Percentiles rank a stretch among this genome's conserved stretches.
Conservation (phyloP, 2,888 invertebrate genomes). For the Macrophya annulata region DNA sequence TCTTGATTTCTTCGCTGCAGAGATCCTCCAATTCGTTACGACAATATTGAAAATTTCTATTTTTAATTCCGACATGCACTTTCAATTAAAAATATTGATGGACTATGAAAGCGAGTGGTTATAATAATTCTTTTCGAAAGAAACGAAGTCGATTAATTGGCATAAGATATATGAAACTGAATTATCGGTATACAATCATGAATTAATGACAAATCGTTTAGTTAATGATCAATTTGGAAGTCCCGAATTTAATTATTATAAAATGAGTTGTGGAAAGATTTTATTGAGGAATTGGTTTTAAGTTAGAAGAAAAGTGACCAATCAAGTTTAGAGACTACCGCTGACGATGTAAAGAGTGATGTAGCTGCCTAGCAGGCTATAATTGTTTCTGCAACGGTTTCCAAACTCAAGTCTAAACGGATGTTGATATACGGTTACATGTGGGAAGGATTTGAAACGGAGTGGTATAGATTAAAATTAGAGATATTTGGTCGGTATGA, state of each 20-base stretch:
- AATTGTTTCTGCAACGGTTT: slow-evolving; percentile 6
- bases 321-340: neutral
- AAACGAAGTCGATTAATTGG: no score
- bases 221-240: no score
- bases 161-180: no score
- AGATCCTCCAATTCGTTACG: neutral
- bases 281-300: neutral
- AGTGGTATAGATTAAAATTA: neutral
- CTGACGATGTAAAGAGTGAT: neutral
- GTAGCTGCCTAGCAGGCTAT: neutral
- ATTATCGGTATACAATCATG: no score
- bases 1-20: neutral
- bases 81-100: neutral
- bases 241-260: neutral
- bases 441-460: neutral
- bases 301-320: neutral
- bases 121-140: no score
- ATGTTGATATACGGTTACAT: slow-evolving; percentile 28
- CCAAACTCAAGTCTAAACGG: neutral
- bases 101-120: neutral
- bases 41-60: neutral
- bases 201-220: no score
- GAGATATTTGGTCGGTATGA: neutral
- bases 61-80: neutral
- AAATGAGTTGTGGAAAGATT: neutral